Conservation (phyloP, 2,113 vertebrate species). For the Chiloscyllium plagiosum region DNA sequence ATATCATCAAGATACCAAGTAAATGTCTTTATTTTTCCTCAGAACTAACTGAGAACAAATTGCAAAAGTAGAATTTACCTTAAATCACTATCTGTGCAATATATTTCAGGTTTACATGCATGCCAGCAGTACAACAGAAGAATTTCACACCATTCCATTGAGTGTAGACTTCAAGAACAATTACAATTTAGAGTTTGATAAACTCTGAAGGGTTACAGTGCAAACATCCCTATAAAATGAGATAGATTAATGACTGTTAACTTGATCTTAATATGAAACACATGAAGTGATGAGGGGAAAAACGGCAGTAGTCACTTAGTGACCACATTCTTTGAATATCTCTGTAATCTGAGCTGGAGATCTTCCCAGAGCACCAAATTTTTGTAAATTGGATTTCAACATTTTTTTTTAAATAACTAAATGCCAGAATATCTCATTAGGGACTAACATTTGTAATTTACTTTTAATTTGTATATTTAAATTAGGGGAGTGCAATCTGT, state of each 20-base stretch:
- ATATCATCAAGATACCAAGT: background rate
- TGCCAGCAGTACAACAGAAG: background rate
- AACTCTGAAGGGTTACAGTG: slow-evolving; percentile 9
- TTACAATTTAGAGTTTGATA: background rate
- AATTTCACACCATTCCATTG: slow-evolving; percentile 28
- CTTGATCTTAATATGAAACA: slow-evolving; percentile 36
- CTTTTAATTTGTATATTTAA: background rate
- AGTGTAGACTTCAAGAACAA: background rate
- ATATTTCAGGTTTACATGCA: background rate
- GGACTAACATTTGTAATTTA: background rate
- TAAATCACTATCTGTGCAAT: background rate
- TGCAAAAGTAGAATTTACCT: background rate
- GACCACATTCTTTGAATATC: slow-evolving; percentile 23
- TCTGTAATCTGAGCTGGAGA: slow-evolving; percentile 21
- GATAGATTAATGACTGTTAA: slow-evolving; percentile 32
- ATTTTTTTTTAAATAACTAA: background rate
- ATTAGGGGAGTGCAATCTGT: background rate
- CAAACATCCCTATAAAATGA: slow-evolving; percentile 22
- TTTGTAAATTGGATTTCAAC: background rate
- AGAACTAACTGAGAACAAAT: background rate
- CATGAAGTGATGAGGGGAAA: slow-evolving; percentile 14
- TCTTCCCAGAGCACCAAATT: slow-evolving; percentile 9
- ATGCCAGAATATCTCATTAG: background rate
- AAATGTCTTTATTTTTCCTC: background rate
- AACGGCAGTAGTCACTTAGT: slow-evolving; percentile 12